Evolutionary conservation across 1,140 invertebrate genomes (phyloP).

Genomic region (Cotesia glomerata): DNA sequence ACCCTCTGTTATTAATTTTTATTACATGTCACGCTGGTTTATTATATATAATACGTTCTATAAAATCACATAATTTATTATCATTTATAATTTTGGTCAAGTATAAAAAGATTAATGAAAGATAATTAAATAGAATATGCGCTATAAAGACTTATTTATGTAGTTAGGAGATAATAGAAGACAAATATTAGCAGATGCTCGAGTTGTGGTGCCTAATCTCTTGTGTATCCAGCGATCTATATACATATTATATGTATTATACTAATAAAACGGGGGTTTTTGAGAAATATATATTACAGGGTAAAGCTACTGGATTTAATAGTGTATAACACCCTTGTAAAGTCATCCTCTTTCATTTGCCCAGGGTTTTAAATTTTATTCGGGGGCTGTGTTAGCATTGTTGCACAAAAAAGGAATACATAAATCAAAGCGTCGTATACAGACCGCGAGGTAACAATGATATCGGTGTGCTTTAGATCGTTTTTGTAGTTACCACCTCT

Average conservation of each 20-base stretch:
- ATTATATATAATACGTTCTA: too few relatives aligned
- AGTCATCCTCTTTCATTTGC: slow-evolving; percentile 36
- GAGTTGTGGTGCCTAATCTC: slow-evolving; percentile 17
- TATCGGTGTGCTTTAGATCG: slow-evolving; percentile 22
- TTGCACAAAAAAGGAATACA: slow-evolving; percentile 49
- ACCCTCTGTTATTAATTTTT: too few relatives aligned
- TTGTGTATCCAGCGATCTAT: slow-evolving; percentile 31
- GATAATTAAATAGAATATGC: not conserved
- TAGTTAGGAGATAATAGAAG: slow-evolving; percentile 59
- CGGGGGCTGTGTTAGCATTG: slow-evolving; percentile 43
- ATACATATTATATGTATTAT: not conserved
- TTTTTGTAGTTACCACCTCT: not conserved
- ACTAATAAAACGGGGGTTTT: not conserved
- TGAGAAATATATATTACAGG: too few relatives aligned
- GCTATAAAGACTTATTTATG: slow-evolving; percentile 55
- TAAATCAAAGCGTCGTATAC: slow-evolving; percentile 52
- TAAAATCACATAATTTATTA: too few relatives aligned
- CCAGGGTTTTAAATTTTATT: slow-evolving; percentile 48
- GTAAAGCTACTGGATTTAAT: slow-evolving; percentile 31
- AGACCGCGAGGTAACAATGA: slow-evolving; percentile 36
- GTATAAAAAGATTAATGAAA: too few relatives aligned
- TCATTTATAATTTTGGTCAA: too few relatives aligned
- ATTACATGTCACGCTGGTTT: too few relatives aligned
- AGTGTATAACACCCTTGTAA: slow-evolving; percentile 39
- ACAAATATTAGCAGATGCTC: slow-evolving; percentile 65